Evolutionary conservation across 2,113 vertebrate species (phyloP), one percentile per base, ranked within the genome.

Genomic region (Ornithorhynchus anatinus): DNA sequence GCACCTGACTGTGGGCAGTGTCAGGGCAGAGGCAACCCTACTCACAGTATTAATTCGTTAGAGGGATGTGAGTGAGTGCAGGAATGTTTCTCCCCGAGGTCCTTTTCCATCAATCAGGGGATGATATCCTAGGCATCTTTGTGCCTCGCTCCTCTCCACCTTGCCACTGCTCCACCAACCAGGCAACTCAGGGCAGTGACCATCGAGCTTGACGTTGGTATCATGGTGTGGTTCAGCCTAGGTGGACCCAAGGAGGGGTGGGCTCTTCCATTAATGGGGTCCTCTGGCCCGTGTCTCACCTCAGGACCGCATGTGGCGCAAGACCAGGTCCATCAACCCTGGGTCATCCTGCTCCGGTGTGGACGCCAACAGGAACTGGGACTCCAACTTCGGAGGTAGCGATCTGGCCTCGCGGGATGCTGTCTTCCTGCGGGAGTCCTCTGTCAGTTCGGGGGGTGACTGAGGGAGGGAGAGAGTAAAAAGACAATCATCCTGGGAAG

Each of bases 351-450:
- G 96, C 20, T 15, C 91, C 0, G 96, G 96, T 0, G 95, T 97
- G 15, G 97, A 98, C 59, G 95, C 96, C 77, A 98, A 98, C 91
- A 85, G 96, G 38, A 98, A 97, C 63, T 97, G 95, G 95, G 92
- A 93, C 0, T 90, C 92, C 1, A 96, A 93, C 1, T 98, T 96
- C 77, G 96, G 95, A 95, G 93, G 97, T 97, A 89, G 29, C 89
- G 84, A 79, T 54, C 0, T 0, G 7, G 29, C 25, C 23, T 35
- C 8, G 2, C 29, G 31, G 19, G 31, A 15, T 1, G 0, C 4
- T 0, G 0, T n/a, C n/a, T n/a, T n/a, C n/a, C n/a, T n/a, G n/a
- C n/a, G n/a, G n/a, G n/a, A n/a, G n/a, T n/a, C n/a, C n/a, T n/a
- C 0, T 0, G 5, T 37, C 0, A 0, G 45, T 6, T 39, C 36